These are phyloP conservation scores for Agrypnus murinus DNA, from an alignment of 2,888 invertebrate species.

Conservation along the genomic window DNA sequence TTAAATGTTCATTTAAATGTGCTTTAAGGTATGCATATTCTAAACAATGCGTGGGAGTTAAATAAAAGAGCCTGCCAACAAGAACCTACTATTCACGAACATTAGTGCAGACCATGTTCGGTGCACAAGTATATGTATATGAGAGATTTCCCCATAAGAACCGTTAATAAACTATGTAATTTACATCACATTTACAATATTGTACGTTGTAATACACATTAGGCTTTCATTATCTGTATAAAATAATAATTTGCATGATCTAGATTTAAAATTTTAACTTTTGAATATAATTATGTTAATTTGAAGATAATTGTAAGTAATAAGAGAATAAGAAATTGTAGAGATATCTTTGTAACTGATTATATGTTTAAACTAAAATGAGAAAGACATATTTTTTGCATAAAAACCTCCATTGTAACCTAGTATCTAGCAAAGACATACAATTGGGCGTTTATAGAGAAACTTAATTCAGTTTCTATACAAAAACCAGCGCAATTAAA, in stretches of 20 bases:
- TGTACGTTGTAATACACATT: slow-evolving; percentile 26
- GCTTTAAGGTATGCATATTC: slow-evolving; percentile 26
- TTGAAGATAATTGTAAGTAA: too few relatives aligned
- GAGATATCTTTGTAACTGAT: too few relatives aligned
- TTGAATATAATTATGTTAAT: too few relatives aligned
- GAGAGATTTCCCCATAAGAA: slow-evolving; percentile 46
- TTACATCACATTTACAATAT: slow-evolving; percentile 48
- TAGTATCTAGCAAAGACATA: too few relatives aligned
- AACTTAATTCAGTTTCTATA: too few relatives aligned
- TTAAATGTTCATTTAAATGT: not conserved
- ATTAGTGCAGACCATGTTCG: slow-evolving; percentile 37
- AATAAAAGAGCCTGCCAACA: slow-evolving; percentile 41
- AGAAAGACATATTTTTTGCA: too few relatives aligned
- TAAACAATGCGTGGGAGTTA: slow-evolving; percentile 48
- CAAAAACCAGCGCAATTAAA: too few relatives aligned
- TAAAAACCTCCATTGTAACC: too few relatives aligned
- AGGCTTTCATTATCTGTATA: slow-evolving; percentile 20
- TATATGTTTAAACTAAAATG: too few relatives aligned
- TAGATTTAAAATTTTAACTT: slow-evolving; percentile 1
- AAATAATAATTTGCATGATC: slow-evolving; percentile 1
- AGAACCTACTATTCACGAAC: slow-evolving; percentile 35
- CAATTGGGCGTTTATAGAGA: too few relatives aligned
- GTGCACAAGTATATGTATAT: slow-evolving; percentile 40
- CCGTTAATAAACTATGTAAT: slow-evolving; percentile 53
- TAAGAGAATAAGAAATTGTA: too few relatives aligned